Conservation (phyloP, 23 tunicate species). For the Clavelina lepadiformis region DNA sequence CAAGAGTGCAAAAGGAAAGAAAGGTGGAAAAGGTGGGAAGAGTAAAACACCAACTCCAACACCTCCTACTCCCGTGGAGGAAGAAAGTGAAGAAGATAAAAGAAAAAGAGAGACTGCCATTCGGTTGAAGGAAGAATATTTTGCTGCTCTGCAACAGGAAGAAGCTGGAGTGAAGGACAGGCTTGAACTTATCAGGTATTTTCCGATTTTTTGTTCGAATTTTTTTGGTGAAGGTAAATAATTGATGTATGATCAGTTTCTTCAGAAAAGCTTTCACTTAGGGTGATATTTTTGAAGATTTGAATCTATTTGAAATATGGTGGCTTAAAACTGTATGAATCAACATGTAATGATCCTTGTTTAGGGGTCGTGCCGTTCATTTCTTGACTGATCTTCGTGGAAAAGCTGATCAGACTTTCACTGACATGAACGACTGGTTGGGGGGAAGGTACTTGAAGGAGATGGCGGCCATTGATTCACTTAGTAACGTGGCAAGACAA, state of each 20-base stretch:
- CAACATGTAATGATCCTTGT: too few species aligned
- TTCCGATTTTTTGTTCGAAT: too few species aligned
- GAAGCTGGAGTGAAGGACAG: constrained; percentile 57
- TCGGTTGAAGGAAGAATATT: constrained; percentile 72
- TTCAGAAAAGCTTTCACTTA: too few species aligned
- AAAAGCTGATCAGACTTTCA: constrained; percentile 42
- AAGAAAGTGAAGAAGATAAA: constrained; percentile 67
- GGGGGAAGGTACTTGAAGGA: constrained; percentile 61
- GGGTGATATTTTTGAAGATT: too few species aligned
- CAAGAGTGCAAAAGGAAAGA: constrained; percentile 46
- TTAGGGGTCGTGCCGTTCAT: constrained; percentile 24
- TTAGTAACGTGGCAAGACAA: constrained; percentile 61
- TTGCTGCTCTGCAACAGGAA: constrained; percentile 55
- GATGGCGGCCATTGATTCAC: constrained; percentile 76
- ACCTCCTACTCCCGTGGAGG: constrained; percentile 58
- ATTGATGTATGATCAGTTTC: too few species aligned
- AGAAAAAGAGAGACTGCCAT: constrained; percentile 48
- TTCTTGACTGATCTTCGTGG: constrained; percentile 48
- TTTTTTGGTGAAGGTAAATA: too few species aligned
- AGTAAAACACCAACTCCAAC: constrained; percentile 68
- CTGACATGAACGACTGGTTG: constrained; percentile 82
- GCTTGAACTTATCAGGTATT: constrained; percentile 60
- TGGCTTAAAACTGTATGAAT: too few species aligned
- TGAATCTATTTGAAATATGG: too few species aligned
- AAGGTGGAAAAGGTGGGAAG: constrained; percentile 53